Base-by-base conservation (phyloP, 2,888 invertebrate genomes). In the Luperina nickerlii region DNA sequence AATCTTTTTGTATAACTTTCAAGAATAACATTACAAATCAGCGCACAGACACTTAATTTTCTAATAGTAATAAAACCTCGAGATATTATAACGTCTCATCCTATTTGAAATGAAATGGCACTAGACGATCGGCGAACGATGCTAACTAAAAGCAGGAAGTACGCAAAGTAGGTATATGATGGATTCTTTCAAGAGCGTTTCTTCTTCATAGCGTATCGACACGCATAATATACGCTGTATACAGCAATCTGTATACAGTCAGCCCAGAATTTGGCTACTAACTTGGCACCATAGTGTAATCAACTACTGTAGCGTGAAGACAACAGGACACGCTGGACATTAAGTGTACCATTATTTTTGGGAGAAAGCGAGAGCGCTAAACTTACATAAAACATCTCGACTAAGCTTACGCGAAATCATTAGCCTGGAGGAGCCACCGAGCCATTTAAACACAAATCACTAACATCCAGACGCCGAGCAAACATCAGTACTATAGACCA, bases 381-480 rank as follows among this genome's bases (percentile, higher is more conserved):
- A 20, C 32, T 54, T 63, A 79, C 42, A 51, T 71, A 45, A n/a
- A 45, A 32, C 5, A 32, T n/a, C 18, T n/a, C 42, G 48, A 54
- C 54, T 27, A 82, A n/a, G 38, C 27, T 51, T 38, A 62, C 60
- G 54, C 20, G 54, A 75, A 71, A 71, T 67, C 13, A 51, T 63
- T 63, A 68, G 63, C 18, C n/a, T 84, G 57, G 57, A 6, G 38
- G 7, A 38, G 6, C 38, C 38, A 38, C 38, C 38, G 51, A 42
- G 63, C 38, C 72, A 84, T 63, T 24, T 57, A 84, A 65, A 63
- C 68, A 69, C 42, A 82, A 68, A 65, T 84, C 68, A 63, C 67
- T 57, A 57, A 57, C 48, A 68, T 42, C 42, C 72, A 84, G 72
- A 79, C 85, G 54, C 67, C 54, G 57, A 79, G 51, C 80, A 82